These are phyloP conservation scores for Hyperoplus lanceolatus DNA, from an alignment of 2,797 vertebrate genomes.

Conservation along the genomic window DNA sequence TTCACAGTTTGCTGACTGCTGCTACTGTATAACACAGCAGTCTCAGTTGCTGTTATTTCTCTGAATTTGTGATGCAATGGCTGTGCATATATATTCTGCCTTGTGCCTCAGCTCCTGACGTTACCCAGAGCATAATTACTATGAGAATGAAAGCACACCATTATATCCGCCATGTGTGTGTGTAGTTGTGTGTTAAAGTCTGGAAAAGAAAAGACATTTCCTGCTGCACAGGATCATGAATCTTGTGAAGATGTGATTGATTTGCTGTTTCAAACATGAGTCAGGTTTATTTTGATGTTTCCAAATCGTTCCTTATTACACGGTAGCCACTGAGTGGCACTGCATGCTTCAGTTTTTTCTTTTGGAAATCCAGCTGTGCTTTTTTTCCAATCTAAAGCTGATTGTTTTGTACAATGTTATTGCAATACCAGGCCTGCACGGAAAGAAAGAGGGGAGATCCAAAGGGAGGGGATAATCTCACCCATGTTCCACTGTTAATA, in stretches of 20 bases:
- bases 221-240: slow-evolving; percentile 19
- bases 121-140: slow-evolving; percentile 61
- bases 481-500: slow-evolving; percentile 14
- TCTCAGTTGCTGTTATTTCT: slow-evolving; percentile 44
- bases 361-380: neutral
- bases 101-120: slow-evolving; percentile 21
- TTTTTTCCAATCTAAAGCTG: slow-evolving; percentile 27
- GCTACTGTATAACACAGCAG: slow-evolving; percentile 43
- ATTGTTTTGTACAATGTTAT: slow-evolving; percentile 14
- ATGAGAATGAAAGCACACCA: slow-evolving; percentile 22
- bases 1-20: slow-evolving; percentile 61
- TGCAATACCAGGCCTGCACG: slow-evolving; percentile 19
- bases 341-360: slow-evolving; percentile 51
- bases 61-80: slow-evolving; percentile 52
- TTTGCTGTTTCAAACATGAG: slow-evolving; percentile 34
- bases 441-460: slow-evolving; percentile 19
- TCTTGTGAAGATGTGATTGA: slow-evolving; percentile 23
- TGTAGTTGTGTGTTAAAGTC: slow-evolving; percentile 10
- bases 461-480: slow-evolving; percentile 39
- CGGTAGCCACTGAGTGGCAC: slow-evolving; percentile 64
- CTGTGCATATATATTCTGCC: slow-evolving; percentile 18
- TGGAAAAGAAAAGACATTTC: slow-evolving; percentile 11
- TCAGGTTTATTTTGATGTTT: slow-evolving; percentile 39
- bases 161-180: slow-evolving; percentile 20
- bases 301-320: slow-evolving; percentile 24